Evolutionary conservation across 2,113 vertebrate genomes (phyloP).

Genomic region (Hemiprocne comata): DNA sequence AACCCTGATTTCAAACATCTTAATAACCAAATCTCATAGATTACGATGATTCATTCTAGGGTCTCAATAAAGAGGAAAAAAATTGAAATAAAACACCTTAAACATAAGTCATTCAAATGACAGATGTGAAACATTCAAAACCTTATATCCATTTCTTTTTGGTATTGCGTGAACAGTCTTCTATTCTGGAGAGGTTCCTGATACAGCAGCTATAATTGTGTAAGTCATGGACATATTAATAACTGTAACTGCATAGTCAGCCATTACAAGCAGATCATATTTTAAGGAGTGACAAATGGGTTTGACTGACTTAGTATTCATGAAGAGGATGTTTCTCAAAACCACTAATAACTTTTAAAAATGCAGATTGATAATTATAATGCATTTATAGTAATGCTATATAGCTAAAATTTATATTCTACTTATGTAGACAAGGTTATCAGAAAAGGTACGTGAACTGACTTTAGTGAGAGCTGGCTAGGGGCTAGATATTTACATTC

Average conservation of each 20-base stretch:
- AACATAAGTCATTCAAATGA: neutral
- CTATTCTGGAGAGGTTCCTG: neutral
- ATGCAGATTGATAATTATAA: neutral
- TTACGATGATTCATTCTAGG: neutral
- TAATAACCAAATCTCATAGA: neutral
- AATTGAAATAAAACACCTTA: neutral
- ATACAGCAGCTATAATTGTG: neutral
- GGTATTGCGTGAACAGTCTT: neutral
- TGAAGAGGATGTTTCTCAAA: neutral
- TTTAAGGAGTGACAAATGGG: neutral
- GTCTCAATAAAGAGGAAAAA: neutral
- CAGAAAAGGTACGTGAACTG: neutral
- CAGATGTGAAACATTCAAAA: neutral
- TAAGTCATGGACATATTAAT: neutral
- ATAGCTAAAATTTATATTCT: neutral
- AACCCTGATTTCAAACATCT: neutral
- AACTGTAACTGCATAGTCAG: neutral
- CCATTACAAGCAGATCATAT: neutral
- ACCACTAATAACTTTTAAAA: neutral
- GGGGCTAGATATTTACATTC: neutral
- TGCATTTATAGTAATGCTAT: neutral
- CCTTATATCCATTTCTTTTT: neutral
- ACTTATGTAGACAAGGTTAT: neutral
- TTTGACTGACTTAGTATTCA: neutral
- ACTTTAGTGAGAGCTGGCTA: neutral